Evolutionary conservation across 2,113 vertebrate genomes (phyloP), one percentile per base, ranked within the genome.

Genomic region (Atlantisia rogersi): DNA sequence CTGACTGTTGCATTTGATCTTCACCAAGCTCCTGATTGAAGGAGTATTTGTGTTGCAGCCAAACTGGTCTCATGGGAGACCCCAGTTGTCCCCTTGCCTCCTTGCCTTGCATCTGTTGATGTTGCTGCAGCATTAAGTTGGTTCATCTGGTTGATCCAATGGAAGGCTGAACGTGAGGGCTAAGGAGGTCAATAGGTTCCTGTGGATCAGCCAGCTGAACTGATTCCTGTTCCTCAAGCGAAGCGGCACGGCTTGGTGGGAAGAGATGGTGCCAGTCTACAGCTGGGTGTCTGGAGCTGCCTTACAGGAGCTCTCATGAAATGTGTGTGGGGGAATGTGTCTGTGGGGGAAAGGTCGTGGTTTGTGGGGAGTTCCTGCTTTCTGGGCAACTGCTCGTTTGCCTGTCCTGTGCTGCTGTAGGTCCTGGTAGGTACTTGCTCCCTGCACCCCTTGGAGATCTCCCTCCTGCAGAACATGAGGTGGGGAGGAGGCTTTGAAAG

Each of bases 141-240:
- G 59, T 90, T 96, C 82, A 50, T 40, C 75, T 86, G 74, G 62
- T 50, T 94, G 75, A 93, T 95, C 78, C 85, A 44, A 4, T 56
- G 65, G 65, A 73, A 94, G 39, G 12, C 70, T 74, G 29, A 75
- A 22, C 37, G 56, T 69, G 81, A 82, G 81, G 80, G 37, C 44
- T 68, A 37, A 75, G 64, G 56, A 87, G 58, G 65, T n/a, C 16
- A 84, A 74, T 5, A 31, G 18, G 19, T 63, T 84, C n/a, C 48
- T 71, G 48, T 4, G 40, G 90, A 39, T 89, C 81, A 82, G 35
- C 56, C 82, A 56, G 81, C 84, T 87, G 90, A 91, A 84, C 62
- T 2, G 4, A 97, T 89, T 75, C 42, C 32, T 56, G 42, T 52
- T 44, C 32, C 74, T 62, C 78, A 42, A 78, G 74, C 74, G 74